Conservation (phyloP, 2,113 vertebrate species). For the Clarias macrocephalus region DNA sequence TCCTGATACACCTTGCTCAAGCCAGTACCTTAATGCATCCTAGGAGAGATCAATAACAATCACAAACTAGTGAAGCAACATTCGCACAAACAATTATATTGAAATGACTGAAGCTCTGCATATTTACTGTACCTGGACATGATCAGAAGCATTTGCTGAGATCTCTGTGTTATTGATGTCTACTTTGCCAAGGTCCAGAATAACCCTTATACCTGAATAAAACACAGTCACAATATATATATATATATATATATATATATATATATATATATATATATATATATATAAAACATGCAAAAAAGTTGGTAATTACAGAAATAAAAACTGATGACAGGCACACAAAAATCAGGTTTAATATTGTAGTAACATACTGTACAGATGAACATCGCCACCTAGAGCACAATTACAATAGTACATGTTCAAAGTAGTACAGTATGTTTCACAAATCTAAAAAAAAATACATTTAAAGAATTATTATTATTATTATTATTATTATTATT, state of each 20-base stretch:
- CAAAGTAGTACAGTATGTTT: not conserved
- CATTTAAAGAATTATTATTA: not conserved
- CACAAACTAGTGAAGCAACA: not conserved
- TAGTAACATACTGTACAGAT: not conserved
- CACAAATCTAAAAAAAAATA: not conserved
- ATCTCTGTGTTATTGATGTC: slow-evolving; percentile 35
- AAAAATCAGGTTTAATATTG: not conserved
- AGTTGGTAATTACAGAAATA: not conserved
- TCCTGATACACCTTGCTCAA: slow-evolving; percentile 70
- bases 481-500: not conserved
- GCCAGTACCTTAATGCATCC: slow-evolving; percentile 66
- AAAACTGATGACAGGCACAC: not conserved
- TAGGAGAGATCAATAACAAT: slow-evolving; percentile 38
- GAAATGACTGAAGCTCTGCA: not conserved
- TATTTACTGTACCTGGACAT: slow-evolving; percentile 49
- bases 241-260: not conserved
- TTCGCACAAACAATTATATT: not conserved
- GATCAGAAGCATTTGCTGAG: slow-evolving; percentile 13
- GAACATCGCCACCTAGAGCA: slow-evolving; percentile 36
- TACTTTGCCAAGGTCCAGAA: slow-evolving; percentile 69
- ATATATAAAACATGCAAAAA: too few relatives aligned
- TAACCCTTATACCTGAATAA: slow-evolving; percentile 66
- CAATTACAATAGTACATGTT: not conserved
- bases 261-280: not conserved
- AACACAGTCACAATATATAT: not conserved